These are phyloP conservation scores for Apodemia zela DNA, from an alignment of 2,888 invertebrate species.

Conservation along the genomic window DNA sequence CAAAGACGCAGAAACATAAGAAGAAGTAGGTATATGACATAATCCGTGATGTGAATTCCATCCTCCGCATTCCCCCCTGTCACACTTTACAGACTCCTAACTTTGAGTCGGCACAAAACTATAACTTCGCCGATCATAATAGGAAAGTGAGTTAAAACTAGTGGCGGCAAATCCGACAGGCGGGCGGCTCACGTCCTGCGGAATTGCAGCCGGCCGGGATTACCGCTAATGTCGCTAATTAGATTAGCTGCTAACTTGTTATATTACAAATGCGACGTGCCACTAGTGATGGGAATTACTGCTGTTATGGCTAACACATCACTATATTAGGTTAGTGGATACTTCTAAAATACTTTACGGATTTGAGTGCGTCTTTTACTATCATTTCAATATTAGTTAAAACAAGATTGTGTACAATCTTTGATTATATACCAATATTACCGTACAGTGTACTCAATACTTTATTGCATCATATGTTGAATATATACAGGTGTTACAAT, in stretches of 20 bases:
- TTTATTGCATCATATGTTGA: no score
- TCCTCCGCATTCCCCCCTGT: neutral
- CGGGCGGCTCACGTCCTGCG: slow-evolving; percentile 1
- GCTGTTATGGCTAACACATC: neutral
- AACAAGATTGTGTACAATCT: no score
- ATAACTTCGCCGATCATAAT: neutral
- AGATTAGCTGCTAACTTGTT: slow-evolving; percentile 6
- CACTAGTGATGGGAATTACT: neutral
- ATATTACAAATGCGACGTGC: neutral
- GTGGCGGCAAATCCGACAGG: slow-evolving; percentile 8
- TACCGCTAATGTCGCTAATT: slow-evolving; percentile 2
- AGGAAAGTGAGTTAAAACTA: neutral
- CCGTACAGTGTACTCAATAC: no score
- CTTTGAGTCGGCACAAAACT: neutral
- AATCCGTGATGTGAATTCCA: neutral
- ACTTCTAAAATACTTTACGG: no score
- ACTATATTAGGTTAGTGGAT: no score
- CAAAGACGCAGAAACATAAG: no score
- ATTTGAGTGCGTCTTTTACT: no score
- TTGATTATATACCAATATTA: no score
- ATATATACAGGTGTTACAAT: no score
- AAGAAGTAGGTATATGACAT: no score
- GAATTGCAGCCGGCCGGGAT: neutral
- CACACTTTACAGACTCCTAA: neutral
- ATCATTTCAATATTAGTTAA: no score